A percentile compares a stretch with the other conserved stretches of the same genome.
phyloP scores from a whole-genome alignment of 1,140 invertebrate species.

The Atopsyche davidsoni region DNA sequence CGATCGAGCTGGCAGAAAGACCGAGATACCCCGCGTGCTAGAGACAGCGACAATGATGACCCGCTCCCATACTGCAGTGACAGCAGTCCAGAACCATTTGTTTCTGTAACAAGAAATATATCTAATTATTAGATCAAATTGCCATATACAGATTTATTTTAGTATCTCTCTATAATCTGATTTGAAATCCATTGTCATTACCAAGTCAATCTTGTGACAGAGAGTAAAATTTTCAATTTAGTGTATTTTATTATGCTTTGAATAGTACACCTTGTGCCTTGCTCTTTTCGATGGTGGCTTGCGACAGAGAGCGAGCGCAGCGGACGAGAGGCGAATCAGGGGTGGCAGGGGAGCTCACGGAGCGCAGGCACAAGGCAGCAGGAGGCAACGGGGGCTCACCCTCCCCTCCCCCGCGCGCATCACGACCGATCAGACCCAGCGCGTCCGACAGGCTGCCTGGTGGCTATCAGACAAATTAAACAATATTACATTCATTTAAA shows the following conservation, averaged over 20 bases:
- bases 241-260: neutral
- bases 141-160: no score
- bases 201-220: neutral
- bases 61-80: conserved; percentile 12
- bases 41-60: no score
- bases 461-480: no score
- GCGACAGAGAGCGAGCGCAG: conserved; percentile 26
- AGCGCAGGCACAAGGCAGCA: conserved; percentile 11
- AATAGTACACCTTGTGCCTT: conserved; percentile 10
- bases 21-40: conserved; percentile 41
- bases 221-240: neutral
- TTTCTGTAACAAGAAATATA: conserved; percentile 6
- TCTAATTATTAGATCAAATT: no score
- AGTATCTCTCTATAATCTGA: neutral
- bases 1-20: conserved; percentile 44
- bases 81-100: conserved; percentile 11
- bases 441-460: conserved; percentile 68
- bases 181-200: neutral
- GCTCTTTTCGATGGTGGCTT: conserved; percentile 23
- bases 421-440: conserved; percentile 40
- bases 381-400: neutral
- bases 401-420: conserved; percentile 32
- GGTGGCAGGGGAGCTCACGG: conserved; percentile 29
- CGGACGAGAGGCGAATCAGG: conserved; percentile 26
- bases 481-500: no score